Evolutionary conservation across 2,888 invertebrate species (phyloP).

Genomic region (Lobophora halterata): DNA sequence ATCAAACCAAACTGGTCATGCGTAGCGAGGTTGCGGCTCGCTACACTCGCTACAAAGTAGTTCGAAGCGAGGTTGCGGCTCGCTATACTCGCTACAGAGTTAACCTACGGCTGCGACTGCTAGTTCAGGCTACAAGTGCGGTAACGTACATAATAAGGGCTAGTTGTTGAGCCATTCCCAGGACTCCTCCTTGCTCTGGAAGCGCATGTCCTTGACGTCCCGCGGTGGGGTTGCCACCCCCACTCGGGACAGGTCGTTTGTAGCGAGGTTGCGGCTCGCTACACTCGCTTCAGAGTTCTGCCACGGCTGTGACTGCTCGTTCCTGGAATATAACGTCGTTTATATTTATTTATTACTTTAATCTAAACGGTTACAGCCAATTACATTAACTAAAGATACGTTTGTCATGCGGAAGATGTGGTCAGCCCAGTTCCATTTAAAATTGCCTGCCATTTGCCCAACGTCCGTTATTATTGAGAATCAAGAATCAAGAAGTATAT

Average conservation of each 20-base stretch:
- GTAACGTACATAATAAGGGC: too few relatives aligned
- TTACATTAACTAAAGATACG: too few relatives aligned
- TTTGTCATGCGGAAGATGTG: too few relatives aligned
- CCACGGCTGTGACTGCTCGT: conserved; percentile 63
- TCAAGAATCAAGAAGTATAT: too few relatives aligned
- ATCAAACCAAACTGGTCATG: conserved; percentile 67
- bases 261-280: conserved; percentile 59
- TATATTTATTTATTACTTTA: too few relatives aligned
- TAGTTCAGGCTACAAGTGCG: too few relatives aligned
- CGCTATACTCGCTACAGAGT: too few relatives aligned
- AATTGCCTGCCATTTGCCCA: too few relatives aligned
- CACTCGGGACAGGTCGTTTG: conserved; percentile 62
- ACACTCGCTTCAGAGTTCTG: conserved; percentile 62
- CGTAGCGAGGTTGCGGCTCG: conserved; percentile 53
- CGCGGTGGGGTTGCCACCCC: conserved; percentile 65
- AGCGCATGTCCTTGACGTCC: conserved; percentile 54
- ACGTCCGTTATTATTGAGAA: too few relatives aligned
- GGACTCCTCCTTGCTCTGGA: conserved; percentile 56
- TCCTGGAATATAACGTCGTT: conserved; percentile 43
- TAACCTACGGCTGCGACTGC: conserved; percentile 60
- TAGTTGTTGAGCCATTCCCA: conserved; percentile 76
- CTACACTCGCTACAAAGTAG: too few relatives aligned
- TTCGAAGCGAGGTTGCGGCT: conserved; percentile 56
- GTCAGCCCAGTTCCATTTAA: too few relatives aligned
- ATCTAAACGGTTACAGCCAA: too few relatives aligned